phyloP scores from a whole-genome alignment of 2,888 invertebrate genomes.

The Drosophila ustulata region DNA sequence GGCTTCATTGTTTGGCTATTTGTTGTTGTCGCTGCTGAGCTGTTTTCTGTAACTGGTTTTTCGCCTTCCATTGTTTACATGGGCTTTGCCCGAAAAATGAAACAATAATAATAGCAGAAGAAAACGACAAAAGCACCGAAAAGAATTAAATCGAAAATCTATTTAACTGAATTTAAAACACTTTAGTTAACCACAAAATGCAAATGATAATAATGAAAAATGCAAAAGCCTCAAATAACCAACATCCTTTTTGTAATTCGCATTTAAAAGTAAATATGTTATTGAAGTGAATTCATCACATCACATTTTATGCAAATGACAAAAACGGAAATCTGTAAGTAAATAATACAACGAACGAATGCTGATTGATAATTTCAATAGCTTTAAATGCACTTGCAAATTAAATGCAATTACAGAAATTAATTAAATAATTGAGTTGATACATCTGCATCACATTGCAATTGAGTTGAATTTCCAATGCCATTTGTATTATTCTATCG shows the following conservation, averaged over 20 bases:
- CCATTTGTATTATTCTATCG: background rate
- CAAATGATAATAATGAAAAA: slow-evolving; percentile 8
- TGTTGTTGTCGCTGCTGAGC: background rate
- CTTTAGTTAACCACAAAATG: background rate
- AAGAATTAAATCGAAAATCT: slow-evolving; percentile 34
- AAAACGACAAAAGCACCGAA: slow-evolving; percentile 16
- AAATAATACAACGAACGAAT: slow-evolving; percentile 8
- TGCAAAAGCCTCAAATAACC: background rate
- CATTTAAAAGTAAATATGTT: background rate
- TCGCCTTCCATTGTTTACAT: slow-evolving; percentile 34
- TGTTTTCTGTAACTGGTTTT: slow-evolving; percentile 19
- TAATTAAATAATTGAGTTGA: slow-evolving; percentile 6
- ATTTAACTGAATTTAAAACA: no score
- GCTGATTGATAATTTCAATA: slow-evolving; percentile 15
- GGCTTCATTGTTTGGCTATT: slow-evolving; percentile 44
- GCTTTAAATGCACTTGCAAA: slow-evolving; percentile 8
- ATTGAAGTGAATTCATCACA: background rate
- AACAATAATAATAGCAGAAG: slow-evolving; percentile 31
- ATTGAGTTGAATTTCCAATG: slow-evolving; percentile 20
- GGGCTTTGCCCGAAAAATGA: slow-evolving; percentile 21
- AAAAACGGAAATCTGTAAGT: slow-evolving; percentile 5
- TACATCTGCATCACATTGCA: background rate
- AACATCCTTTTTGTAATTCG: no score
- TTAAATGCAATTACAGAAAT: slow-evolving; percentile 9
- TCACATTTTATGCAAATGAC: slow-evolving; percentile 1